A percentile compares a stretch with the other conserved stretches of the same genome.
These are phyloP conservation scores for Sarcophaga variegata DNA, from an alignment of 2,888 invertebrate species.

Conservation along the genomic window DNA sequence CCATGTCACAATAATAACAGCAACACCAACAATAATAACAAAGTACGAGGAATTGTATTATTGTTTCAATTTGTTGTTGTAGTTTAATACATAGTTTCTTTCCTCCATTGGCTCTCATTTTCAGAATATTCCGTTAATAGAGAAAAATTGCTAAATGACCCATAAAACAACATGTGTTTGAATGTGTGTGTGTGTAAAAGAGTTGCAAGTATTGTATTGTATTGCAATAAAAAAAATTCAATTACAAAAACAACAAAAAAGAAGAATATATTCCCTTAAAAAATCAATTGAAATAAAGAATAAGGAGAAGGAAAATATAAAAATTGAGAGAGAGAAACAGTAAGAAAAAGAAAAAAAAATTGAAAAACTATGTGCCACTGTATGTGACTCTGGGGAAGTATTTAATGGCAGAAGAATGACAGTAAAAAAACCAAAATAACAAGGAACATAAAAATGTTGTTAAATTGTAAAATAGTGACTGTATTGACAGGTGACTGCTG, in stretches of 20 bases:
- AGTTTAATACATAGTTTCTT: neutral
- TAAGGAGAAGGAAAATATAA: neutral
- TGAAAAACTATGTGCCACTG: neutral
- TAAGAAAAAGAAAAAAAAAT: neutral
- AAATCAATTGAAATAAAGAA: constrained; percentile 27
- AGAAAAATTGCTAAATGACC: constrained; percentile 73
- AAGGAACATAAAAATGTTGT: constrained; percentile 15
- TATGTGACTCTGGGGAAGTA: neutral
- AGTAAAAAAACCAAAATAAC: neutral
- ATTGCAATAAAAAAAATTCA: constrained; percentile 54
- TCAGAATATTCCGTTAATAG: constrained; percentile 63
- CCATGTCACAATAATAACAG: neutral
- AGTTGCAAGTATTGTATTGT: neutral
- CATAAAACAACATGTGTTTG: constrained; percentile 69
- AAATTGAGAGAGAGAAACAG: neutral
- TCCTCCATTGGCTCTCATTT: constrained; percentile 14
- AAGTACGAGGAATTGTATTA: constrained; percentile 16
- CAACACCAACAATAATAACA: constrained; percentile 1
- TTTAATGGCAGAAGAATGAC: neutral
- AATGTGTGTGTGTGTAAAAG: neutral
- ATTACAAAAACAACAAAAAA: constrained; percentile 15
- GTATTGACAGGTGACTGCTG: constrained; percentile 65
- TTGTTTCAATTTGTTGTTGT: neutral
- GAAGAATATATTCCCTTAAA: constrained; percentile 3
- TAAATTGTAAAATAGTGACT: constrained; percentile 57